Evolutionary conservation across 2,888 invertebrate species (phyloP).

Genomic region (Bombyx huttoni): DNA sequence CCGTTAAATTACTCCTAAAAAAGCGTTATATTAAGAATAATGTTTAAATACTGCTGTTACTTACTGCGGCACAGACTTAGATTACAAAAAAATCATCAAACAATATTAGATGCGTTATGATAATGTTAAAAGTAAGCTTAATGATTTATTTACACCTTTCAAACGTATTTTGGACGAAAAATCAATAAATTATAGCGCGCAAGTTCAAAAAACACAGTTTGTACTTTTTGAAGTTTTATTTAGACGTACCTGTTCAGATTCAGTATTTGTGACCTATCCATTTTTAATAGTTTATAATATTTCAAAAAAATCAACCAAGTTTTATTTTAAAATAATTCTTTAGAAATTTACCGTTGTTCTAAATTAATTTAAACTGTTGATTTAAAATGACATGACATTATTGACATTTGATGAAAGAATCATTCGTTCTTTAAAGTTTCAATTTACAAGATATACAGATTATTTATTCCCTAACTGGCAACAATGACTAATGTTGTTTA

Average conservation of each 20-base stretch:
- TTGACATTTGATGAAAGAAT: neutral
- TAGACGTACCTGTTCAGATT: conserved; percentile 29
- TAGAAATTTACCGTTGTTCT: conserved; percentile 15
- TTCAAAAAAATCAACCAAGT: no score
- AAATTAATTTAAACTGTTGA: conserved; percentile 13
- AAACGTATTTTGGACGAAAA: conserved; percentile 61
- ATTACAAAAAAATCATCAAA: conserved; percentile 9
- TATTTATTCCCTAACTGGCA: no score
- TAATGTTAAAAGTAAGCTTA: conserved; percentile 38
- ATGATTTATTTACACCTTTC: conserved; percentile 69
- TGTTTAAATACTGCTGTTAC: conserved; percentile 3
- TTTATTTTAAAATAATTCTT: no score
- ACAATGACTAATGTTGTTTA: no score
- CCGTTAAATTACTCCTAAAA: conserved; percentile 26
- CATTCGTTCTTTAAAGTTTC: neutral
- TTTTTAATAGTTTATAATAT: conserved; percentile 6
- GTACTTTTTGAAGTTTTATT: conserved; percentile 10
- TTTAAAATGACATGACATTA: neutral
- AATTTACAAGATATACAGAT: no score
- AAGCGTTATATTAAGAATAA: conserved; percentile 6
- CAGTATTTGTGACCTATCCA: conserved; percentile 28
- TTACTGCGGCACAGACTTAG: conserved; percentile 1
- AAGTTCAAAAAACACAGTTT: conserved; percentile 43
- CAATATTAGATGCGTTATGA: conserved; percentile 18
- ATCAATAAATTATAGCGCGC: conserved; percentile 67